Percentiles rank a stretch among this genome's conserved stretches.
Evolutionary conservation across 2,888 invertebrate species (phyloP).

Genomic region (Crossocerus cetratus): DNA sequence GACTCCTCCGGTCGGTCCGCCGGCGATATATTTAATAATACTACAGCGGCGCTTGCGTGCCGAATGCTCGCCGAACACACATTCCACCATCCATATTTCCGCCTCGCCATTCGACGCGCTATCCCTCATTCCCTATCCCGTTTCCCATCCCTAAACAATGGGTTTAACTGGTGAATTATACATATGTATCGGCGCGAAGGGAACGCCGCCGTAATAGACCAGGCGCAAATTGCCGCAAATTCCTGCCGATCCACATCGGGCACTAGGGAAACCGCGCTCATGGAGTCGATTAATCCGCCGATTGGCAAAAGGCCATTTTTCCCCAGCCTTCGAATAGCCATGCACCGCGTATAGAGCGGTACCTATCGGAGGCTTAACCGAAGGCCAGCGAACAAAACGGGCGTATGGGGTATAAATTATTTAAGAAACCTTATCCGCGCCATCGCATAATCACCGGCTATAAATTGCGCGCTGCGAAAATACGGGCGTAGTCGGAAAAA

Average conservation of each 20-base stretch:
- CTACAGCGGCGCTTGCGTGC: constrained; percentile 21
- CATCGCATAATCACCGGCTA: constrained; percentile 70
- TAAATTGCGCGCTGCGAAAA: constrained; percentile 68
- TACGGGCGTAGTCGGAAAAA: constrained; percentile 63
- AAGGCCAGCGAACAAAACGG: constrained; percentile 65
- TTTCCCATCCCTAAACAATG: background rate
- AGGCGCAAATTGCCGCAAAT: constrained; percentile 27
- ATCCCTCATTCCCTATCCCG: constrained; percentile 12
- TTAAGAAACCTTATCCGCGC: constrained; percentile 72
- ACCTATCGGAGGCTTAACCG: constrained; percentile 6
- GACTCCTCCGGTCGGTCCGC: constrained; percentile 47
- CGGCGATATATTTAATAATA: constrained; percentile 52
- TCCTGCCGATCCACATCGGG: constrained; percentile 44
- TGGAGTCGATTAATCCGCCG: constrained; percentile 66
- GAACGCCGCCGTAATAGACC: too few species aligned
- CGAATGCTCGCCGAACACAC: constrained; percentile 23
- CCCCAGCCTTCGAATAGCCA: constrained; percentile 51
- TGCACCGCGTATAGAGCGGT: constrained; percentile 30
- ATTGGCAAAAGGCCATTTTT: constrained; percentile 65
- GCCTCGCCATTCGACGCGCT: constrained; percentile 9
- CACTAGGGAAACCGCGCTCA: constrained; percentile 37
- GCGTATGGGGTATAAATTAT: constrained; percentile 71
- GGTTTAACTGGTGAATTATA: too few species aligned
- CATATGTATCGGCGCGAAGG: too few species aligned
- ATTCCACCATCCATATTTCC: constrained; percentile 22